Conservation (phyloP, 2,888 invertebrate genomes). For the Plagodis pulveraria region DNA sequence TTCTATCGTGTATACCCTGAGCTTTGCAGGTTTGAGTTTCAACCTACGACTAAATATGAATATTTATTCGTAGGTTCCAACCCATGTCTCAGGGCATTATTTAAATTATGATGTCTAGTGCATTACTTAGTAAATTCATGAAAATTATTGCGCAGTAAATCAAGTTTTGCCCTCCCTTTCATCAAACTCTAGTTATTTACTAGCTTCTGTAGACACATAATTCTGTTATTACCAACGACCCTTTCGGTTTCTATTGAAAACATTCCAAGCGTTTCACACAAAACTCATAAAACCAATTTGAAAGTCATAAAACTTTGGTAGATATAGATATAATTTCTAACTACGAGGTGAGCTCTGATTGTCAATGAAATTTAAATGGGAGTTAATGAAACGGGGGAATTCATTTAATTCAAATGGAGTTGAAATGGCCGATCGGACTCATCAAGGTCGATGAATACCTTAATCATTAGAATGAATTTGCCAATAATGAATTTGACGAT, state of each 20-base stretch:
- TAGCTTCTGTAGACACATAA: too few species aligned
- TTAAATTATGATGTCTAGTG: too few species aligned
- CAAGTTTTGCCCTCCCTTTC: too few species aligned
- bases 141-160: too few species aligned
- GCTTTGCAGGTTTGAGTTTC: too few species aligned
- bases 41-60: too few species aligned
- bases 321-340: conserved; percentile 7
- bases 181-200: too few species aligned
- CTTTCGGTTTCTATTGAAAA: neutral
- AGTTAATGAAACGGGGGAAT: conserved; percentile 56
- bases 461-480: conserved; percentile 47
- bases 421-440: conserved; percentile 48
- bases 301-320: conserved; percentile 17
- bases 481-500: conserved; percentile 39
- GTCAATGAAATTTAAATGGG: conserved; percentile 45
- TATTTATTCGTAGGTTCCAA: too few species aligned
- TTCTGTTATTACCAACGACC: too few species aligned
- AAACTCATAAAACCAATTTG: conserved; percentile 11
- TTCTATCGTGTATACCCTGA: too few species aligned
- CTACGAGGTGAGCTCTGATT: conserved; percentile 19
- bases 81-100: too few species aligned
- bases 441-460: conserved; percentile 40
- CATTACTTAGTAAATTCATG: too few species aligned
- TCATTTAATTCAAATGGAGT: conserved; percentile 54
- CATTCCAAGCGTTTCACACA: conserved; percentile 1